Conservation (phyloP, 2,888 invertebrate genomes). For the Leptura quadrifasciata region DNA sequence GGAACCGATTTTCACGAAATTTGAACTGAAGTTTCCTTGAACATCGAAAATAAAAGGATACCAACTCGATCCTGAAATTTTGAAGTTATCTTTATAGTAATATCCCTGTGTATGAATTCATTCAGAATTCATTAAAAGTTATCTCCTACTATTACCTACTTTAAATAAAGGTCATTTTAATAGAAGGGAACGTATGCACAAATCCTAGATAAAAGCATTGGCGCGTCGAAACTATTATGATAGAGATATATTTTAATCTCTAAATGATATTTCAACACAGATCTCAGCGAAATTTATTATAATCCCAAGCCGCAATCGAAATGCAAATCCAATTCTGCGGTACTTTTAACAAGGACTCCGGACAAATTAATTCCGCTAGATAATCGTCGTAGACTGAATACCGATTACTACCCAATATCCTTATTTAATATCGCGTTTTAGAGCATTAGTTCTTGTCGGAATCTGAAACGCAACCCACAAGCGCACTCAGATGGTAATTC, state of each 20-base stretch:
- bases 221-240: neutral
- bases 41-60: too few relatives aligned
- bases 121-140: too few relatives aligned
- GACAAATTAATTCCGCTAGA: conserved; percentile 58
- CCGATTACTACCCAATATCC: conserved; percentile 54
- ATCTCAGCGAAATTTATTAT: conserved; percentile 55
- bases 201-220: neutral
- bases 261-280: conserved; percentile 55
- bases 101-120: too few relatives aligned
- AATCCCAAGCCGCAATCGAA: conserved; percentile 52
- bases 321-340: conserved; percentile 55
- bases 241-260: conserved; percentile 49
- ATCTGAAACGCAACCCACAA: conserved; percentile 23
- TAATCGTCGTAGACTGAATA: conserved; percentile 56
- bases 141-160: neutral
- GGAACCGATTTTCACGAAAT: too few relatives aligned
- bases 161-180: neutral
- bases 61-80: too few relatives aligned
- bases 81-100: too few relatives aligned
- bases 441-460: conserved; percentile 33
- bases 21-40: too few relatives aligned
- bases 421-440: conserved; percentile 34
- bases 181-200: neutral
- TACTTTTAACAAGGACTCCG: conserved; percentile 56
- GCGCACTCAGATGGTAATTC: conserved; percentile 10